Evolutionary conservation across 2,797 vertebrate genomes (phyloP).

Genomic region (Menidia menidia): DNA sequence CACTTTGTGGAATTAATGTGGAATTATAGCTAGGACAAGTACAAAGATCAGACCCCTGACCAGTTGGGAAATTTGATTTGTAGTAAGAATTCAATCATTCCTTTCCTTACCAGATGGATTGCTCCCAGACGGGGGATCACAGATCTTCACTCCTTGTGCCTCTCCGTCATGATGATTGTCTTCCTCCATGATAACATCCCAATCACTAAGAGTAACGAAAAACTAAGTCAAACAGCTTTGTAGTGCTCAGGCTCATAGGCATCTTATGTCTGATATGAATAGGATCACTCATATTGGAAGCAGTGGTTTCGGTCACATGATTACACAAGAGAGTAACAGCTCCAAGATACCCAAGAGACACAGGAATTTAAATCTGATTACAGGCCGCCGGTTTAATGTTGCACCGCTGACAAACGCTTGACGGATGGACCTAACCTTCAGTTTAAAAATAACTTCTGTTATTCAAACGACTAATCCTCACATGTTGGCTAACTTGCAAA

Average conservation of each 20-base stretch:
- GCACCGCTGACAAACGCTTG: conserved; percentile 4
- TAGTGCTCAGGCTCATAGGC: conserved; percentile 4
- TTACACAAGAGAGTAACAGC: conserved; percentile 37
- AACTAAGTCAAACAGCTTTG: neutral
- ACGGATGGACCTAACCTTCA: neutral
- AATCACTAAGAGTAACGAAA: conserved; percentile 54
- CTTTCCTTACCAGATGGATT: conserved; percentile 62
- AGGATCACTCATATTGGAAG: conserved; percentile 42
- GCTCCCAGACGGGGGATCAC: conserved; percentile 51
- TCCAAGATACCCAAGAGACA: conserved; percentile 30
- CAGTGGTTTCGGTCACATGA: conserved; percentile 67
- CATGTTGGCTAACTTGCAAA: neutral
- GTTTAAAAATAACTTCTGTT: conserved; percentile 3
- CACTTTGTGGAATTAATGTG: too few relatives aligned
- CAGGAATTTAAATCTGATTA: conserved; percentile 29
- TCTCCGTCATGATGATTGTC: conserved; percentile 71
- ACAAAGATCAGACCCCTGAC: neutral
- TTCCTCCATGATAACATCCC: conserved; percentile 83
- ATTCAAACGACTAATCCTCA: neutral
- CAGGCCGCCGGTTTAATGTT: conserved; percentile 29
- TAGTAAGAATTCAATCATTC: too few relatives aligned
- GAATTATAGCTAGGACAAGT: too few relatives aligned
- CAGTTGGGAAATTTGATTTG: too few relatives aligned
- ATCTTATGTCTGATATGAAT: conserved; percentile 58
- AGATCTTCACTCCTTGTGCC: conserved; percentile 64